phyloP scores from a whole-genome alignment of 2,797 vertebrate species.

The Sebastes hubbsi region DNA sequence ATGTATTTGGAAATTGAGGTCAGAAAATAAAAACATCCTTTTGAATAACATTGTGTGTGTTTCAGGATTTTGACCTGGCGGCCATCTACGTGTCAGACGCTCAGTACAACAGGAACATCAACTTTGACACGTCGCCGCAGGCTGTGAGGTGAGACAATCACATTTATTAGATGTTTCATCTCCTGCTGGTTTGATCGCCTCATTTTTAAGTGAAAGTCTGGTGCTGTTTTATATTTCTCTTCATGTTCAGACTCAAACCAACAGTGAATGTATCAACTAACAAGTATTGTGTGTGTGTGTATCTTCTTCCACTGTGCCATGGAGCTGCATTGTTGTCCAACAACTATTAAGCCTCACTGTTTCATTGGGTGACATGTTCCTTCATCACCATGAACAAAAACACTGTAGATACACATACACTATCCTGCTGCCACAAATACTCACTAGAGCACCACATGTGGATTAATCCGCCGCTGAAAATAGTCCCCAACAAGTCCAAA shows the following conservation, averaged over 20 bases:
- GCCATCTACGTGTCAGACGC: slow-evolving; percentile 92
- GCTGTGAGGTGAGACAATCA: slow-evolving; percentile 83
- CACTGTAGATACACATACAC: neutral
- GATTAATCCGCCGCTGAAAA: neutral
- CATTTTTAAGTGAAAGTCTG: neutral
- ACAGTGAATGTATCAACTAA: neutral
- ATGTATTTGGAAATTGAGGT: neutral
- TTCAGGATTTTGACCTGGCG: slow-evolving; percentile 87
- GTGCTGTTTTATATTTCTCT: neutral
- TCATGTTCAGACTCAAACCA: neutral
- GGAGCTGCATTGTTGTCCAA: neutral
- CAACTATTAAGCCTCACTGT: neutral
- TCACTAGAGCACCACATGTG: neutral
- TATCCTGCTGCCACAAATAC: neutral
- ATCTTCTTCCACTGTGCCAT: neutral
- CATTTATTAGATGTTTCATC: neutral
- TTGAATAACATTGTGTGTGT: slow-evolving; percentile 1
- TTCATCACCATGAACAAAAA: neutral
- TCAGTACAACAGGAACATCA: slow-evolving; percentile 92
- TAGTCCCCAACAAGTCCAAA: neutral
- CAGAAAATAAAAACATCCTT: neutral
- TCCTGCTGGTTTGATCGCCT: neutral
- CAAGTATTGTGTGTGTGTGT: neutral
- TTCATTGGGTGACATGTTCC: neutral
- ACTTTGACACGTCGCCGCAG: slow-evolving; percentile 87